Base-by-base conservation (phyloP, 2,888 invertebrate species). In the Eledona agricola region DNA sequence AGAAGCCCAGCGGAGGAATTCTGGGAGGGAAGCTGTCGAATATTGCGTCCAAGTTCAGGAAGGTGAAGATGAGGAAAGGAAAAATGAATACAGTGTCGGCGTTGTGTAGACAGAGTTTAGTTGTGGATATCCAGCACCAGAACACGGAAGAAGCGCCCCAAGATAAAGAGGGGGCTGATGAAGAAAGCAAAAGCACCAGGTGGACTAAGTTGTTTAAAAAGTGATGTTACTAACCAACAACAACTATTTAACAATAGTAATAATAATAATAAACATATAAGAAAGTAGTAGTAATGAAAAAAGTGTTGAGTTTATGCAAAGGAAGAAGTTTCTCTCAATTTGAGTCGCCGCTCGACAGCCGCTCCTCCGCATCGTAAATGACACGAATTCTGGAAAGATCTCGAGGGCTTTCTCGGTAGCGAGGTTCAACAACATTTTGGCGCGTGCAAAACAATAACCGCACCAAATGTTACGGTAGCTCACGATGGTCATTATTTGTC, bases 51-150 rank as follows among this genome's bases (percentile, higher is more conserved):
- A 85, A 83, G 69, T 79, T 86, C 53, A 78, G 83, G 1, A 80
- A 82, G 55, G 80, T 81, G 0, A 80, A 80, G 65, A 75, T 81
- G 71, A 71, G 81, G 54, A 75, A 72, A 37, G 69, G 66, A 15
- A 79, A 76, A 65, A 78, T 81, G 65, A 84, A 84, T 45, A 84
- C 88, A 0, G 81, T 90, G 0, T 84, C 89, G 0, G 80, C 83
- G 1, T 78, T 90, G 2, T 90, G 90, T 61, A 79, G 90, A 1
- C 90, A 90, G 71, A 90, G 89, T 65, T 75, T 90, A 2, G 76
- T 89, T 2, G 88, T 90, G 5, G 83, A 85, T 64, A 78, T 84
- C 20, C 60, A 43, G 19, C 42, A 17, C 1, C 26, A 12, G 16
- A 29, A 25, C 13, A 62, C 61, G 37, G 58, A 52, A n/a, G 53